Base-by-base conservation (phyloP, 2,113 vertebrate genomes). In the Peromyscus polionotus region DNA sequence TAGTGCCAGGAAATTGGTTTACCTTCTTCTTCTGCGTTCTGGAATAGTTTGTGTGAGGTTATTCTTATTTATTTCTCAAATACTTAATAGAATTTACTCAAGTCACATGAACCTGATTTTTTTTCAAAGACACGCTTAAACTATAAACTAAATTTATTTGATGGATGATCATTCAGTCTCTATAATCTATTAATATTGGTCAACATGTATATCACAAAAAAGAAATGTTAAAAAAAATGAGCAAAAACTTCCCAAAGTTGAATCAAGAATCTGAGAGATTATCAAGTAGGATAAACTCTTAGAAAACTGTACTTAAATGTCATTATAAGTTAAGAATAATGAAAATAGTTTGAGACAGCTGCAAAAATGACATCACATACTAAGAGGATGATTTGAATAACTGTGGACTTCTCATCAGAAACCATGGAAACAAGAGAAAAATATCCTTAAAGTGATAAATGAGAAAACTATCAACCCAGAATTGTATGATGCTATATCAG, bases 351-450 rank as follows among this genome's bases (percentile, higher is more conserved):
- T 63, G 81, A 84, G 63, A 42, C 57, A 63, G n/a, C 59, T 84
- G 59, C 3, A 7, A 84, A 63, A 84, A 63, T 63, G 81, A 63
- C 59, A 84, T 84, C 59, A 84, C 14, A 63, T 31, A 42, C 57
- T 42, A 63, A 84, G 14, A 84, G 20, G 59, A 63, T 84, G 59
- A 28, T 63, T 84, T 84, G 81, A 42, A 63, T 39, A 84, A 39
- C 81, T 84, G 57, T 42, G 59, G 81, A 63, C 57, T 84, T 61
- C 24, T 84, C 59, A 84, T 42, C 81, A 84, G 59, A 63, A 84
- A 63, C 81, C 81, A 84, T 84, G 81, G 81, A 84, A 84, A 84
- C 59, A 84, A 63, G 59, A 42, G 24, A 28, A 83, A 83, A 83
- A 61, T 83, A 61, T 39, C 12, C 11, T 83, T 61, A 39, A 39